A percentile compares a stretch with the other conserved stretches of the same genome.
Conservation (phyloP, 2,113 vertebrate genomes). For the Microtus ochrogaster region DNA sequence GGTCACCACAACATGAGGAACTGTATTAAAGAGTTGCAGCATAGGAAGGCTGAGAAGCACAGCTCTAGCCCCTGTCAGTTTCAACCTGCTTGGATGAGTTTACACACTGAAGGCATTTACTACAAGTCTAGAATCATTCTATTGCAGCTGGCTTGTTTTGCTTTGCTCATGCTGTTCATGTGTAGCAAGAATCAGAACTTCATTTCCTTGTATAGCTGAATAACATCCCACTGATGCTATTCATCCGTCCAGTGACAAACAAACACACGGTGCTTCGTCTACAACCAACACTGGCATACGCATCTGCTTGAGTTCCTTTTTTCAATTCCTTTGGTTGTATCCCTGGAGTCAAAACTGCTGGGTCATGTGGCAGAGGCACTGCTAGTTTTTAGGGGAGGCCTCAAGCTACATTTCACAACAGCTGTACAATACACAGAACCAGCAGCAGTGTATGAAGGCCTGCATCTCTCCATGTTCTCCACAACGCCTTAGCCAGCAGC, state of each 20-base stretch:
- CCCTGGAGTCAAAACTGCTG: no score
- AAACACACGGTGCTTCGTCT: no score
- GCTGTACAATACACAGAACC: neutral
- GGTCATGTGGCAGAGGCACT: neutral
- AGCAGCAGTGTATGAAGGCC: neutral
- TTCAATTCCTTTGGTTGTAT: neutral
- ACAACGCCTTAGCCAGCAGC: rapidly evolving
- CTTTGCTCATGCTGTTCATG: neutral
- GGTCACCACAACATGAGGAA: neutral
- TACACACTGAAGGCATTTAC: neutral
- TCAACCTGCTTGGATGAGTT: neutral
- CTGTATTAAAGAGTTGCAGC: neutral
- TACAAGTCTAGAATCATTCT: neutral
- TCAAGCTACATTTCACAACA: neutral
- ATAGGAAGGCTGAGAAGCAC: neutral
- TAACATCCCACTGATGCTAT: neutral
- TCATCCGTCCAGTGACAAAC: rapidly evolving
- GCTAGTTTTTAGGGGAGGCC: neutral
- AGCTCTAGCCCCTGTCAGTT: neutral
- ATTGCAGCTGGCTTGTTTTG: neutral
- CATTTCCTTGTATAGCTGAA: neutral
- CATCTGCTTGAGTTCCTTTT: neutral
- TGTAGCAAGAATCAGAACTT: neutral
- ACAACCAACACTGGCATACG: rapidly evolving
- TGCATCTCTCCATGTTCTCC: neutral